phyloP scores from a whole-genome alignment of 2,113 vertebrate species.

The Caracal caracal region DNA sequence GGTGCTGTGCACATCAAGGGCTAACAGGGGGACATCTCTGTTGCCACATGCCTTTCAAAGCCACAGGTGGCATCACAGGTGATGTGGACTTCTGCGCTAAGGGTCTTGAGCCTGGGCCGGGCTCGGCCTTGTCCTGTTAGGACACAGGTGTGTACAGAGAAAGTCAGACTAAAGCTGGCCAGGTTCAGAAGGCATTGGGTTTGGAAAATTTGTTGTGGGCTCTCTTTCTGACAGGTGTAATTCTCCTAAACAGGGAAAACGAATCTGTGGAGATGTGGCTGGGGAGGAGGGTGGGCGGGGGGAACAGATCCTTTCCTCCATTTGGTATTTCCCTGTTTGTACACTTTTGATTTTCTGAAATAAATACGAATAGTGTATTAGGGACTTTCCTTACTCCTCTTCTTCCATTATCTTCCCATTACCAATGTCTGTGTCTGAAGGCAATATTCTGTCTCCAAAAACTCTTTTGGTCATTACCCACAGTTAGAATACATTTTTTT shows the following conservation, averaged over 20 bases:
- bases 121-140: neutral
- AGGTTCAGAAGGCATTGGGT: neutral
- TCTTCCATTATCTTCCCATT: neutral
- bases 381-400: neutral
- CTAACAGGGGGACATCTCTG: rapidly evolving
- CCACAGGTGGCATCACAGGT: neutral
- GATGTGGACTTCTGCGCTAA: neutral
- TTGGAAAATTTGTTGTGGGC: neutral
- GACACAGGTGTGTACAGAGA: neutral
- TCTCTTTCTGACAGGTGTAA: neutral
- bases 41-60: neutral
- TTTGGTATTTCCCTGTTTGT: neutral
- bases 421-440: neutral
- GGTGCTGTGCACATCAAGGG: rapidly evolving
- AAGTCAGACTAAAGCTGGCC: neutral
- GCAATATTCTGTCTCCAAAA: neutral
- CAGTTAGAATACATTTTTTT: neutral
- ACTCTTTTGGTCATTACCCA: neutral
- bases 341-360: neutral
- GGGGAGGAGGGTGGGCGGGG: rapidly evolving
- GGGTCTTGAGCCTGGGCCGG: neutral
- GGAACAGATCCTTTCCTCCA: neutral
- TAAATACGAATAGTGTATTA: neutral
- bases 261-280: neutral
- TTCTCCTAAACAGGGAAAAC: neutral